Conservation (phyloP, 2,888 invertebrate species). For the Helleia helle region DNA sequence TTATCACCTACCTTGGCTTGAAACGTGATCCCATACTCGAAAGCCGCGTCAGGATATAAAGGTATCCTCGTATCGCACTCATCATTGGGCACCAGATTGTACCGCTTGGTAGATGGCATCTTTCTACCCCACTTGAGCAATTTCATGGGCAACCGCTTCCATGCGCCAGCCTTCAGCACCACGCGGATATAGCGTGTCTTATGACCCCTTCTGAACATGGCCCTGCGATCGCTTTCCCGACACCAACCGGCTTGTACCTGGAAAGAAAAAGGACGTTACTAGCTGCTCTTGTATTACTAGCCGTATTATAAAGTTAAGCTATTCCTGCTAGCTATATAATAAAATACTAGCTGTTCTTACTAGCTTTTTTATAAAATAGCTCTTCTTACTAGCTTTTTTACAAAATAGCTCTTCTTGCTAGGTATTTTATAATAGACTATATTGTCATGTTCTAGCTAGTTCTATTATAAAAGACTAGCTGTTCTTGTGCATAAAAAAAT, state of each 20-base stretch:
- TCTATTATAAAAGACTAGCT: too few relatives aligned
- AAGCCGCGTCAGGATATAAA: slow-evolving; percentile 97
- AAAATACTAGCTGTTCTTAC: too few relatives aligned
- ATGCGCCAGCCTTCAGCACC: slow-evolving; percentile 44
- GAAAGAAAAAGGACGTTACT: neutral
- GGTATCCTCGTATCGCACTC: slow-evolving; percentile 97
- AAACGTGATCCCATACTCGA: slow-evolving; percentile 96
- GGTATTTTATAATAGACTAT: too few relatives aligned
- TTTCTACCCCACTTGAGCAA: slow-evolving; percentile 65
- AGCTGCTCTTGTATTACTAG: neutral
- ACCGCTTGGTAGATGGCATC: slow-evolving; percentile 91
- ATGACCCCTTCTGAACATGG: slow-evolving; percentile 53
- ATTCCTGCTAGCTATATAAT: too few relatives aligned
- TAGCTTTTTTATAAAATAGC: too few relatives aligned
- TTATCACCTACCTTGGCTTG: slow-evolving; percentile 97
- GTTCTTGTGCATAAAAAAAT: too few relatives aligned
- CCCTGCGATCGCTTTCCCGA: slow-evolving; percentile 18
- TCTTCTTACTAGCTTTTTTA: too few relatives aligned
- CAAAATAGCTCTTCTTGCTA: too few relatives aligned
- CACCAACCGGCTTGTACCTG: slow-evolving; percentile 17
- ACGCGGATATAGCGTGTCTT: slow-evolving; percentile 53
- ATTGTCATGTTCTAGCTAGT: too few relatives aligned
- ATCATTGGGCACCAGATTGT: slow-evolving; percentile 96
- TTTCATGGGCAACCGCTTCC: slow-evolving; percentile 60
- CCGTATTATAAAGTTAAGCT: neutral